Evolutionary conservation across 2,888 invertebrate species (phyloP).

Genomic region (Sussaba pulchella): DNA sequence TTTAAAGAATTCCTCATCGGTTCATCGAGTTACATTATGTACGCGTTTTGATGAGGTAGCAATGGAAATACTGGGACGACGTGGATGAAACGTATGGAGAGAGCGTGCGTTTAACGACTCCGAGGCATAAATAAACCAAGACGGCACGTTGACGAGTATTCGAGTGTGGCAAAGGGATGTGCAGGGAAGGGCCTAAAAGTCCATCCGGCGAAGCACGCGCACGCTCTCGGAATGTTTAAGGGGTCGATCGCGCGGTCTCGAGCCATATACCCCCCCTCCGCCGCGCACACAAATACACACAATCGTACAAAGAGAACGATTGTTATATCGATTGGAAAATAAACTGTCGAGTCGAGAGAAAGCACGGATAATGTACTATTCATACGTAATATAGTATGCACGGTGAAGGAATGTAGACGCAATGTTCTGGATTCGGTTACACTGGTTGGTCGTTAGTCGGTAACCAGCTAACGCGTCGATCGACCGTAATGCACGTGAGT

Average conservation of each 20-base stretch:
- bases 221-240: constrained; percentile 29
- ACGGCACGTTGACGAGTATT: constrained; percentile 22
- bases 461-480: constrained; percentile 28
- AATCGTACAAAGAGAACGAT: constrained; percentile 4
- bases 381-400: neutral
- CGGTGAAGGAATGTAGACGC: neutral
- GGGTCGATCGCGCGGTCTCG: constrained; percentile 20
- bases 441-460: constrained; percentile 30
- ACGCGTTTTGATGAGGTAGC: neutral
- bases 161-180: constrained; percentile 21
- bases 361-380: constrained; percentile 14
- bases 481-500: constrained; percentile 32
- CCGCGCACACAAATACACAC: neutral
- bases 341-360: neutral
- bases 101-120: constrained; percentile 59
- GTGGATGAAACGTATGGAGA: constrained; percentile 32
- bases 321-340: constrained; percentile 39
- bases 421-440: neutral
- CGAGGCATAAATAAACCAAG: constrained; percentile 54
- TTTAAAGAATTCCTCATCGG: neutral
- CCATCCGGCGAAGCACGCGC: constrained; percentile 23
- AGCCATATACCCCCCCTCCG: neutral
- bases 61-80: constrained; percentile 39
- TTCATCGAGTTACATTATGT: constrained; percentile 8
- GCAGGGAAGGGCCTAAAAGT: constrained; percentile 3